Evolutionary conservation across 2,797 vertebrate species (phyloP), one percentile per base, ranked within the genome.

Genomic region (Phrynocephalus guinanensis): DNA sequence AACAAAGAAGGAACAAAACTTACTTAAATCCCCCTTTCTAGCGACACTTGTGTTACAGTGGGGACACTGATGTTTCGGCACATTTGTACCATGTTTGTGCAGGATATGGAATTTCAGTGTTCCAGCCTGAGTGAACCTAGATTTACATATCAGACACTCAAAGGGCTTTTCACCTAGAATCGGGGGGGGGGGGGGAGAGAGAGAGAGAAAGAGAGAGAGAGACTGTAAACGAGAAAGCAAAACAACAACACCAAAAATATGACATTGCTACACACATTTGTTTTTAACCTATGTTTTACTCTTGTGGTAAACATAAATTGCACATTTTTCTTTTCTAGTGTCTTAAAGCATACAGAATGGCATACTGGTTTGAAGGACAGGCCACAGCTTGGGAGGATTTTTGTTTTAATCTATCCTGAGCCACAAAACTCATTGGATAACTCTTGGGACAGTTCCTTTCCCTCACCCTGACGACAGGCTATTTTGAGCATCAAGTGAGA

Each of bases 21-120:
- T 92, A 97, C 95, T 80, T 87, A 97, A 88, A 87, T 97, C 95
- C 6, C 93, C 95, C 91, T 97, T 97, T 88, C 85, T 22, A 0
- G 94, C 87, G 1, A 96, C 92, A 77, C 85, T 0, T 1, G 92
- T 26, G 66, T 66, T 75, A 1, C 95, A 96, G 0, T 91, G 95
- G 0, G 96, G 95, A 75, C 96, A 96, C 67, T 94, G 83, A 67
- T 95, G 30, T 75, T 95, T 97, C 78, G 96, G 93, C 63, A 90
- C 91, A 1, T 95, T 95, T 85, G 96, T 88, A 3, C 86, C 85
- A 7, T 96, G 96, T 26, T 97, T 96, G 91, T 96, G 94, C 18
- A 92, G 81, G 1, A 95, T 0, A 7, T 96, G 96, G 5, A 79
- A 91, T 77, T 97, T 97, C 95, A 96, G 91, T 68, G 94, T 95